Evolutionary conservation across 1,140 invertebrate genomes (phyloP).

Genomic region (Temnothorax longispinosus): DNA sequence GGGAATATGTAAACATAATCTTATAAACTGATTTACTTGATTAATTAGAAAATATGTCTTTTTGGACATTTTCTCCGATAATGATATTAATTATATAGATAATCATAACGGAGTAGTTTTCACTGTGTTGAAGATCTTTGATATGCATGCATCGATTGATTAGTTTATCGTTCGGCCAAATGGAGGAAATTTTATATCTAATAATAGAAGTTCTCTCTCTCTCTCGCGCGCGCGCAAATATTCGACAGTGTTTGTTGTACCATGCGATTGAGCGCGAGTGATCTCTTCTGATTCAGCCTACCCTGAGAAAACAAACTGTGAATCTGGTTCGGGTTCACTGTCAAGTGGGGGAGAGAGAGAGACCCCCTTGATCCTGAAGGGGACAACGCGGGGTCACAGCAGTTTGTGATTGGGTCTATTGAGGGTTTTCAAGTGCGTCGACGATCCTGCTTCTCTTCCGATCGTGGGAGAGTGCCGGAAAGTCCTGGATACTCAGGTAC

Average conservation of each 20-base stretch:
- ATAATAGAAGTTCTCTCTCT: not conserved
- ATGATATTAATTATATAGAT: not conserved
- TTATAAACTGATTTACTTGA: not conserved
- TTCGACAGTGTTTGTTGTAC: slow-evolving; percentile 79
- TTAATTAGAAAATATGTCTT: not conserved
- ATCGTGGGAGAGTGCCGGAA: slow-evolving; percentile 78
- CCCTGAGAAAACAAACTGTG: slow-evolving; percentile 83
- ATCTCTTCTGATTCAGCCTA: slow-evolving; percentile 73
- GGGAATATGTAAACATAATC: not conserved
- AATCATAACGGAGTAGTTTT: not conserved
- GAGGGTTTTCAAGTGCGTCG: slow-evolving; percentile 77
- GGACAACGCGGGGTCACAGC: slow-evolving; percentile 63
- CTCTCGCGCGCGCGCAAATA: not conserved
- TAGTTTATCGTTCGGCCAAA: not conserved
- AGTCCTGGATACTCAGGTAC: slow-evolving; percentile 42
- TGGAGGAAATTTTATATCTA: not conserved
- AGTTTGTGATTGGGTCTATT: slow-evolving; percentile 81
- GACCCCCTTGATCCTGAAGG: slow-evolving; percentile 51
- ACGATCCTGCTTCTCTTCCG: slow-evolving; percentile 74
- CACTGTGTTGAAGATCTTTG: not conserved
- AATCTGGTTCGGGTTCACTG: slow-evolving; percentile 77
- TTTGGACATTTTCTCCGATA: not conserved
- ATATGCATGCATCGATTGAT: not conserved
- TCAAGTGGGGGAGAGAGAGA: slow-evolving; percentile 64
- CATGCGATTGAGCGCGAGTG: slow-evolving; percentile 80